Evolutionary conservation across 2,888 invertebrate genomes (phyloP).

Genomic region (Drosophila nr. fundita): DNA sequence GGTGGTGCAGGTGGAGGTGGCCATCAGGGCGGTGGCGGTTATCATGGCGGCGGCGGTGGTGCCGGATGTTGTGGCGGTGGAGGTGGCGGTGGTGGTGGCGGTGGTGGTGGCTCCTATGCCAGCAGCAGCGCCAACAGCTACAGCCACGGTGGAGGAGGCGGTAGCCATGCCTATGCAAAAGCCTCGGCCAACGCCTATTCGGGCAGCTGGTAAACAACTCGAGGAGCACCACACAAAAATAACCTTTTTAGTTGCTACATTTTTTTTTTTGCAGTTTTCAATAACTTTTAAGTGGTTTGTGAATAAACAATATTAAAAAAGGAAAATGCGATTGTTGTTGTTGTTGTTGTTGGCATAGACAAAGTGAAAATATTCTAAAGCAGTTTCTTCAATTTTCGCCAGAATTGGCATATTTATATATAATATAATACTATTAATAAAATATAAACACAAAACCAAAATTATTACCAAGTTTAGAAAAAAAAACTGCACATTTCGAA

Average conservation of each 20-base stretch:
- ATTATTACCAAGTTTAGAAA: conserved; percentile 20
- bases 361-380: background rate
- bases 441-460: conserved; percentile 1
- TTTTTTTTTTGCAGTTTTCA: background rate
- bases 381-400: background rate
- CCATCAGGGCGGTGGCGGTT: conserved; percentile 23
- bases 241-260: background rate
- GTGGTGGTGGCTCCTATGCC: conserved; percentile 48
- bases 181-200: conserved; percentile 66
- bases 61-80: conserved; percentile 38
- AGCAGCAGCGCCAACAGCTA: conserved; percentile 68
- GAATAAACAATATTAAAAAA: conserved; percentile 16
- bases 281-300: conserved; percentile 20
- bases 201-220: conserved; percentile 44
- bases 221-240: background rate
- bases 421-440: too few relatives aligned
- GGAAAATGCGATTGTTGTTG: background rate
- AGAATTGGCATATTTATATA: background rate
- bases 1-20: conserved; percentile 46
- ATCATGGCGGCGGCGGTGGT: conserved; percentile 32
- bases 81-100: conserved; percentile 22
- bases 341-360: background rate
- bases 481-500: conserved; percentile 37
- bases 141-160: conserved; percentile 49
- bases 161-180: conserved; percentile 60